These are phyloP conservation scores for Lithobates sylvaticus DNA, from an alignment of 2,797 vertebrate species.

Conservation along the genomic window DNA sequence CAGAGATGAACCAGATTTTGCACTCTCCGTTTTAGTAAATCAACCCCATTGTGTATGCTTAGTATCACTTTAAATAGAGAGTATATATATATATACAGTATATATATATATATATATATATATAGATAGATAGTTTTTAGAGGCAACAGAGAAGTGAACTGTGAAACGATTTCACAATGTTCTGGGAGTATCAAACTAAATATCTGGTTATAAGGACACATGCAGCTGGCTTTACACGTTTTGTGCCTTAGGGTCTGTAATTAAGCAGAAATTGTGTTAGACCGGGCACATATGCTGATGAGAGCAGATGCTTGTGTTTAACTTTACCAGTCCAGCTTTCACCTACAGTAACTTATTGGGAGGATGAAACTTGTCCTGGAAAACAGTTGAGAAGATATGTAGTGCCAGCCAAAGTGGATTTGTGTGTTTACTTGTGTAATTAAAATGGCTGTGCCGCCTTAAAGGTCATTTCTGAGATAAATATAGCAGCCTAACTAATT, in stretches of 20 bases:
- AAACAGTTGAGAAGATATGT: constrained; percentile 1
- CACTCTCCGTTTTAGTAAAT: too few relatives aligned
- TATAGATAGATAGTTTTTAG: neutral
- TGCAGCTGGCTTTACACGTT: constrained; percentile 1
- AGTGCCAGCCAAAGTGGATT: constrained; percentile 24
- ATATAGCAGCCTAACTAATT: constrained; percentile 31
- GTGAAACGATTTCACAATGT: neutral
- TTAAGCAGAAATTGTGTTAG: constrained; percentile 38
- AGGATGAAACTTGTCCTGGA: neutral
- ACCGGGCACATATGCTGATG: constrained; percentile 17
- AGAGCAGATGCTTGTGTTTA: constrained; percentile 24
- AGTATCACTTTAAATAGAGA: too few relatives aligned
- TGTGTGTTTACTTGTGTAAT: constrained; percentile 47
- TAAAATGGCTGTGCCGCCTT: constrained; percentile 40
- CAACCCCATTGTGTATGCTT: too few relatives aligned
- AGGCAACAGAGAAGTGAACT: too few relatives aligned
- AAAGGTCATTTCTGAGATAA: constrained; percentile 40
- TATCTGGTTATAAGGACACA: constrained; percentile 21
- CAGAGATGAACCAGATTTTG: too few relatives aligned
- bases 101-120: too few relatives aligned
- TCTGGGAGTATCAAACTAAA: neutral
- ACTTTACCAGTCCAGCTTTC: constrained; percentile 8
- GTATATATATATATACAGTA: neutral
- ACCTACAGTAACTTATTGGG: neutral
- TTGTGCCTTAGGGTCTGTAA: constrained; percentile 27